A percentile compares a stretch with the other conserved stretches of the same genome.
Evolutionary conservation across 2,888 invertebrate genomes (phyloP).

Genomic region (Tetragonula carbonaria): DNA sequence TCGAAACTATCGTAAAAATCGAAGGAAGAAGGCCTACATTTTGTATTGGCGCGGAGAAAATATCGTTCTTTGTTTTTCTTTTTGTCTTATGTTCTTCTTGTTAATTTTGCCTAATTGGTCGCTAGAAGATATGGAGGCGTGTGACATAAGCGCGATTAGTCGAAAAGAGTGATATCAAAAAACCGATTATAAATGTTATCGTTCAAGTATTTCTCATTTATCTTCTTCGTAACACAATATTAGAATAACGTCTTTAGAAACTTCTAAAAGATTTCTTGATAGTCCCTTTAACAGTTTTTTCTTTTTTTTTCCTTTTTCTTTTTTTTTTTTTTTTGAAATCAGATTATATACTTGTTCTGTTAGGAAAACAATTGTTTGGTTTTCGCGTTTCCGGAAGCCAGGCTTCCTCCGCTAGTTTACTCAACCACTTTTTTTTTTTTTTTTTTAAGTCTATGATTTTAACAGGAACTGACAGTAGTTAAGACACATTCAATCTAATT

Average conservation of each 20-base stretch:
- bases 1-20: slow-evolving; percentile 18
- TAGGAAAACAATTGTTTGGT: slow-evolving; percentile 53
- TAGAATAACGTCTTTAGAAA: slow-evolving; percentile 46
- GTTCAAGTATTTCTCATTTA: slow-evolving; percentile 51
- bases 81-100: background rate
- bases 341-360: slow-evolving; percentile 53
- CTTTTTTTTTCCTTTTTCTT: too few species aligned
- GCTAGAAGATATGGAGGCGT: slow-evolving; percentile 72
- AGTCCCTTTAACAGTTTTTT: slow-evolving; percentile 33
- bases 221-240: slow-evolving; percentile 42
- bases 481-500: background rate
- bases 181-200: slow-evolving; percentile 75
- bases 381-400: slow-evolving; percentile 65
- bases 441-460: background rate
- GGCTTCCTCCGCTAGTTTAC: slow-evolving; percentile 19
- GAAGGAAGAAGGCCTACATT: slow-evolving; percentile 63
- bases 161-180: slow-evolving; percentile 77
- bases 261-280: slow-evolving; percentile 38
- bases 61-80: slow-evolving; percentile 21
- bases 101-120: slow-evolving; percentile 61
- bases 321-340: background rate
- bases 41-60: slow-evolving; percentile 45
- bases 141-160: slow-evolving; percentile 73
- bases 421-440: background rate
- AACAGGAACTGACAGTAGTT: slow-evolving; percentile 17